Base-by-base conservation (phyloP, 2,113 vertebrate genomes). In the Crotophaga sulcirostris region DNA sequence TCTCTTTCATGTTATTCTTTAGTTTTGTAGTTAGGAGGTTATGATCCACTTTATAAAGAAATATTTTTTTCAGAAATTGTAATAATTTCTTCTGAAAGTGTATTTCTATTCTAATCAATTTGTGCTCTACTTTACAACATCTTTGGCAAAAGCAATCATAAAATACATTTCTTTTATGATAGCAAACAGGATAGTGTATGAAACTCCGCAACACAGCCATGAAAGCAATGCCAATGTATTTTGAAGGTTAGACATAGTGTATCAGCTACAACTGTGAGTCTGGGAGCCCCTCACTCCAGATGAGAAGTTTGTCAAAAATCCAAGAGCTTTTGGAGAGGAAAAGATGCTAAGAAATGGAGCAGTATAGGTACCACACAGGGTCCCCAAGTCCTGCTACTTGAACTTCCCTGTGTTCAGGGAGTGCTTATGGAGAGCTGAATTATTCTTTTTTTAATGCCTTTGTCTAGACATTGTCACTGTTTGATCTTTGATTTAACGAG, bases 401-500 rank as follows among this genome's bases (percentile, higher is more conserved):
- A n/a, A 63, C 17, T 67, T 81, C 16, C 11, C 16, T 58, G 25
- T 52, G 34, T 62, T 81, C 47, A 59, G 2, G 1, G 38, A 75
- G 45, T 14, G 29, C 23, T 81, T 44, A 56, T 38, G 9, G 26
- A 74, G 42, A 78, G 21, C n/a, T 51, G 51, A 75, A 87, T 67
- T 73, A 79, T 52, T 72, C 67, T 40, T 0, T 31, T 66, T 73
- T 36, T 0, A 64, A 79, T 34, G 36, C 9, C 28, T 89, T 73
- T 93, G 44, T 66, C 40, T 76, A 49, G 49, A 73, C 18, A 24
- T 77, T 69, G 5, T 21, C 60, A 1, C 69, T 34, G 20, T 89
- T 95, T 79, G 36, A 52, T 79, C 67, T 89, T 66, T 89, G 79
- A 56, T 92, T 85, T 91, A 55, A 42, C 36, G 11, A 63, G 58